phyloP scores from a whole-genome alignment of 2,113 vertebrate genomes.

The Pontoporia blainvillei region DNA sequence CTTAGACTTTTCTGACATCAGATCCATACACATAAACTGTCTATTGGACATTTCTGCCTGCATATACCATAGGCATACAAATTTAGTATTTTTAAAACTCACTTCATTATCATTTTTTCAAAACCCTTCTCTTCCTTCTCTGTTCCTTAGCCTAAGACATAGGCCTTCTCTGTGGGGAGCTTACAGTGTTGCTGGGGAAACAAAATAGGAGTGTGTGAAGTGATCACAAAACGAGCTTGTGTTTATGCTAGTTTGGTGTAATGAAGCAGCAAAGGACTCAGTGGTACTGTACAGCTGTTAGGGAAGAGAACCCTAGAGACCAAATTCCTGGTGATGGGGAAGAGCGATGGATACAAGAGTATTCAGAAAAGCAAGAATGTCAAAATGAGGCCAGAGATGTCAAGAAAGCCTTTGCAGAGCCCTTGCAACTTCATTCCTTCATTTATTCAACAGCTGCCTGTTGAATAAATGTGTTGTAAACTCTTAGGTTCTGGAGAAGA shows the following conservation, averaged over 20 bases:
- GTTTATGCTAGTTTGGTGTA: neutral
- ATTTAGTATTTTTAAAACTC: neutral
- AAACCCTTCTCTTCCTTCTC: neutral
- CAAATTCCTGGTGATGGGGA: too few species aligned
- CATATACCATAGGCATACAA: neutral
- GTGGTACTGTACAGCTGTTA: fast-evolving
- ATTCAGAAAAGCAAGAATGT: neutral
- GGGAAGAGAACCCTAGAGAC: neutral
- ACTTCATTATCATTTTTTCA: neutral
- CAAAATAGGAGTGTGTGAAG: neutral
- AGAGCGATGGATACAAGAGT: neutral
- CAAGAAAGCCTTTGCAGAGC: neutral
- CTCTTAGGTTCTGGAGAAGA: neutral
- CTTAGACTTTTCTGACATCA: neutral
- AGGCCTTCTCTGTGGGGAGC: neutral
- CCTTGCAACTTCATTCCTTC: neutral
- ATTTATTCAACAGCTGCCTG: neutral
- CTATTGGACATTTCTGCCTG: neutral
- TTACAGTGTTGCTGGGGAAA: neutral
- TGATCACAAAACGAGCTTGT: neutral
- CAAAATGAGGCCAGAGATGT: neutral
- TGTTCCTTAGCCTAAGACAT: neutral
- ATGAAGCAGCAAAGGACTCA: neutral
- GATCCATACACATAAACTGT: neutral
- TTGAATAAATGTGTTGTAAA: neutral